phyloP scores from a whole-genome alignment of 2,888 invertebrate species.

The Tolmerus cingulatus region DNA sequence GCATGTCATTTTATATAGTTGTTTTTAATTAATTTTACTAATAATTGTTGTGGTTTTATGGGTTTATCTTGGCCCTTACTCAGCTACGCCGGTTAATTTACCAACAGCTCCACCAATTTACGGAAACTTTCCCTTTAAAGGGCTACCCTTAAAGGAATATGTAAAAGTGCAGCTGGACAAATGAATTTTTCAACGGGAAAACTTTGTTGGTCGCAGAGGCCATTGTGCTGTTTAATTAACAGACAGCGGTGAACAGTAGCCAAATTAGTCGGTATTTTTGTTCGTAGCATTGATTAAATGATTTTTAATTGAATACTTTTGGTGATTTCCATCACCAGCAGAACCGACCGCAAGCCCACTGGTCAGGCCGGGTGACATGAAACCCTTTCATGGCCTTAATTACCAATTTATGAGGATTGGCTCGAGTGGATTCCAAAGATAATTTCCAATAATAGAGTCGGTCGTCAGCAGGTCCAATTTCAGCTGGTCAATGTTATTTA shows the following conservation, averaged over 20 bases:
- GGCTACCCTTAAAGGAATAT: background rate
- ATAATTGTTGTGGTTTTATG: too few species aligned
- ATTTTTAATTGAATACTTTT: slow-evolving; percentile 17
- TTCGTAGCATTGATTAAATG: background rate
- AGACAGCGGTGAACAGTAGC: background rate
- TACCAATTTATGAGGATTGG: slow-evolving; percentile 42
- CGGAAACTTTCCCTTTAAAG: background rate
- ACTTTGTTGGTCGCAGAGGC: background rate
- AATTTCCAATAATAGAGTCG: slow-evolving; percentile 30
- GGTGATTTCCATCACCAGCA: slow-evolving; percentile 14
- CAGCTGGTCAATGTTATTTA: background rate
- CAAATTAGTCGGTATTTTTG: background rate
- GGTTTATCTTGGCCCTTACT: too few species aligned
- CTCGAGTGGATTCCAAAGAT: background rate
- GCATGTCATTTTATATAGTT: background rate
- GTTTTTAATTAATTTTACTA: background rate
- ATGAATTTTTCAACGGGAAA: background rate
- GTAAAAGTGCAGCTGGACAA: background rate
- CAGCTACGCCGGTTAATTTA: background rate
- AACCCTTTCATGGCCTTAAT: slow-evolving; percentile 44
- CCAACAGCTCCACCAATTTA: background rate
- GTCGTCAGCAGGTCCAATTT: background rate
- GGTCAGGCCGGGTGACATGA: slow-evolving; percentile 20
- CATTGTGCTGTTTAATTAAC: background rate
- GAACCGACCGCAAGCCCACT: background rate